Evolutionary conservation across 2,797 vertebrate species (phyloP), one percentile per base, ranked within the genome.

Genomic region (Catostomus latipinnis): DNA sequence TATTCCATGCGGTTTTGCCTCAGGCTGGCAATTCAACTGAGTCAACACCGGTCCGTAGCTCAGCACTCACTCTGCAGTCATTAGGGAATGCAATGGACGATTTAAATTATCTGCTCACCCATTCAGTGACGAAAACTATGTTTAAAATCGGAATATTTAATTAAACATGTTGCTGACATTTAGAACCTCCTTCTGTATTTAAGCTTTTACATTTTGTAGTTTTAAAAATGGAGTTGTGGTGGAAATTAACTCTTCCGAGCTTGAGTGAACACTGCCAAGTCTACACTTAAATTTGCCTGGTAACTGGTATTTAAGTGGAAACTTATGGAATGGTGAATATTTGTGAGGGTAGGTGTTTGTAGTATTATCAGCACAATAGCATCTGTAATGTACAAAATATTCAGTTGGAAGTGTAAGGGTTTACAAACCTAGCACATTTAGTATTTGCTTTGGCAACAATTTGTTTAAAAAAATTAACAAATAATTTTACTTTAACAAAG

Each of bases 11-110:
- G 43, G 85, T 80, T 87, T 81, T 16, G 92, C 92, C 92, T 89
- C 75, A 84, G 91, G 93, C 91, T 86, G 91, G 91, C 90, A 92
- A 94, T 92, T 93, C 90, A 90, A 92, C 91, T 88, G 92, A 93
- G 93, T 94, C 93, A 94, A 94, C 92, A 94, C 83, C 88, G 88
- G 80, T 56, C 82, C 72, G 82, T 84, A 84, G 90, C 87, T 84
- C 53, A 75, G 78, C 86, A 83, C 83, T 87, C 83, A 82, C 83
- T 86, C 69, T 65, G 85, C 84, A 84, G 83, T 77, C 86, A 80
- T 83, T 45, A 73, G 56, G 81, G 82, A 68, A 61, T 56, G 48
- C 57, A 34, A 61, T 43, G 48, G 53, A 46, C 53, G 48, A 54
- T 13, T 57, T 71, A 68, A 71, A 86, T 81, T 74, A 86, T 85